Evolutionary conservation across 1,140 invertebrate genomes (phyloP).

Genomic region (Babylonia areolata): DNA sequence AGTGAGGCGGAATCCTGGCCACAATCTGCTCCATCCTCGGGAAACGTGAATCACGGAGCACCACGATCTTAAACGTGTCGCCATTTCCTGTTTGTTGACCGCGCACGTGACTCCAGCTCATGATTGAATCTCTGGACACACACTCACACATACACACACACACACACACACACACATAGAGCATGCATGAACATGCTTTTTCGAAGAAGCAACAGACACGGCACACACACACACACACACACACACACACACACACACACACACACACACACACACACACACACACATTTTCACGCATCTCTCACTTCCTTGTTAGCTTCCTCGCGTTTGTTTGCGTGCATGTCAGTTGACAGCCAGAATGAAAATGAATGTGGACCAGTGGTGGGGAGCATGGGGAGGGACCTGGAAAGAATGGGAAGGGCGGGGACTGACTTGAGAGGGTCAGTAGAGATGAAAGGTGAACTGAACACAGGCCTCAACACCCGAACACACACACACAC

Average conservation of each 20-base stretch:
- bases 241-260: conserved; percentile 6
- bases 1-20: too few species aligned
- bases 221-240: conserved; percentile 1
- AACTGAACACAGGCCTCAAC: too few species aligned
- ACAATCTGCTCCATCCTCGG: too few species aligned
- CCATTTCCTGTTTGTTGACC: too few species aligned
- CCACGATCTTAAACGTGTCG: too few species aligned
- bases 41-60: too few species aligned
- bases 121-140: not conserved
- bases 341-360: not conserved
- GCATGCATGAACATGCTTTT: too few species aligned
- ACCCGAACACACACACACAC: not conserved
- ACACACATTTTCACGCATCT: too few species aligned
- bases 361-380: not conserved
- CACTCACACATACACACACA: not conserved
- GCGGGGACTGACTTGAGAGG: not conserved
- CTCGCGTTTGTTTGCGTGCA: not conserved
- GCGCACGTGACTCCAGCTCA: too few species aligned
- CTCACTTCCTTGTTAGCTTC: not conserved
- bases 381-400: too few species aligned
- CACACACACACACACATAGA: conserved; percentile 20
- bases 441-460: too few species aligned
- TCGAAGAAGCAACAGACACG: too few species aligned
- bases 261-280: not conserved
- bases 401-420: not conserved